phyloP scores from a whole-genome alignment of 2,888 invertebrate species.

The Dolichopus griseipennis region DNA sequence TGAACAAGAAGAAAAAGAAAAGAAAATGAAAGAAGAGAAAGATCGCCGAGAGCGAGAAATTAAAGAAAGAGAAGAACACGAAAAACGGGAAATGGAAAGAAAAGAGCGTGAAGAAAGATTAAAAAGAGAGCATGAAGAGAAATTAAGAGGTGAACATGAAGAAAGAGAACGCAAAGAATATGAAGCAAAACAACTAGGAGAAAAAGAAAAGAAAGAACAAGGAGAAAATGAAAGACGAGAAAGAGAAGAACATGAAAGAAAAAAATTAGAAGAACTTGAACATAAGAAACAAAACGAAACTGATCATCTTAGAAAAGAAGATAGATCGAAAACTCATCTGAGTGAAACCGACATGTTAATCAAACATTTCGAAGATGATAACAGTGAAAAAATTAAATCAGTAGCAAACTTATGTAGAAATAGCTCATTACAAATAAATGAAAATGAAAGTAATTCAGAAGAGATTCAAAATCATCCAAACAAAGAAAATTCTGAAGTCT shows the following conservation, averaged over 20 bases:
- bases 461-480: constrained; percentile 25
- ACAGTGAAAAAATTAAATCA: background rate
- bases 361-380: background rate
- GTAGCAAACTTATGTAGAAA: background rate
- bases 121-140: constrained; percentile 35
- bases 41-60: constrained; percentile 28
- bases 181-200: constrained; percentile 37
- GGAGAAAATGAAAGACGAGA: constrained; percentile 35
- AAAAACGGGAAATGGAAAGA: constrained; percentile 26
- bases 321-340: constrained; percentile 31
- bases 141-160: constrained; percentile 21
- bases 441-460: constrained; percentile 14
- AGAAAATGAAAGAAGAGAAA: constrained; percentile 26
- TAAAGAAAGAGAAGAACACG: constrained; percentile 31
- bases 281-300: constrained; percentile 29
- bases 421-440: background rate
- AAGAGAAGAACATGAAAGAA: constrained; percentile 41
- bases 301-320: constrained; percentile 23
- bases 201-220: constrained; percentile 35
- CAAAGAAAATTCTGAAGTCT: constrained; percentile 30
- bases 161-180: constrained; percentile 29
- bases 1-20: constrained; percentile 28
- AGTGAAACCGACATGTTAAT: background rate
- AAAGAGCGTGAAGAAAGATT: constrained; percentile 29
- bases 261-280: constrained; percentile 38